Conservation (phyloP, 2,888 invertebrate species). For the Pandemis cinnamomeana region DNA sequence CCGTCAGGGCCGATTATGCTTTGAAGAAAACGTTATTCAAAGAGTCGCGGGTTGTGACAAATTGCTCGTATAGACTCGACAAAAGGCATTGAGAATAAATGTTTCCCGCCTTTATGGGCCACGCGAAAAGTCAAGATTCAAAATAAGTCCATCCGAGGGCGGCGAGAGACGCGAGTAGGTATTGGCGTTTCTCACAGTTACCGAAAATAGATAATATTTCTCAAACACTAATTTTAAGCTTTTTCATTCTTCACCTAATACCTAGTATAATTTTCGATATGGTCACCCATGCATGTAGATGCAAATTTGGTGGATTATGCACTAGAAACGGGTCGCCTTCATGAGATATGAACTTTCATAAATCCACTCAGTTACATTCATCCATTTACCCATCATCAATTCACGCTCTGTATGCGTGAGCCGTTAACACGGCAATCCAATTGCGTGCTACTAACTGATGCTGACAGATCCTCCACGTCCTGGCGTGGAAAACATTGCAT, state of each 20-base stretch:
- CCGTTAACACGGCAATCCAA: not conserved
- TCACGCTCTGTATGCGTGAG: not conserved
- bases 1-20: constrained; percentile 45
- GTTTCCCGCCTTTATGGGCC: constrained; percentile 55
- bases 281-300: too few relatives aligned
- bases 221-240: not conserved
- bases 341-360: not conserved
- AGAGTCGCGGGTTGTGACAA: constrained; percentile 50
- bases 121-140: constrained; percentile 33
- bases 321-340: not conserved
- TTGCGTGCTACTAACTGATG: constrained; percentile 3
- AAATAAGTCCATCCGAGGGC: constrained; percentile 38
- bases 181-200: constrained; percentile 5
- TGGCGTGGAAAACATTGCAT: not conserved
- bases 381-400: too few relatives aligned
- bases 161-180: constrained; percentile 18
- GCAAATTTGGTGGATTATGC: too few relatives aligned
- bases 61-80: constrained; percentile 55
- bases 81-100: constrained; percentile 58
- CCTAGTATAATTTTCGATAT: not conserved
- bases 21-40: constrained; percentile 45
- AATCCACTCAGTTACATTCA: not conserved
- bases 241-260: not conserved
- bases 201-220: not conserved
- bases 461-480: not conserved